phyloP scores from a whole-genome alignment of 2,888 invertebrate genomes.

The Hemaris fuciformis region DNA sequence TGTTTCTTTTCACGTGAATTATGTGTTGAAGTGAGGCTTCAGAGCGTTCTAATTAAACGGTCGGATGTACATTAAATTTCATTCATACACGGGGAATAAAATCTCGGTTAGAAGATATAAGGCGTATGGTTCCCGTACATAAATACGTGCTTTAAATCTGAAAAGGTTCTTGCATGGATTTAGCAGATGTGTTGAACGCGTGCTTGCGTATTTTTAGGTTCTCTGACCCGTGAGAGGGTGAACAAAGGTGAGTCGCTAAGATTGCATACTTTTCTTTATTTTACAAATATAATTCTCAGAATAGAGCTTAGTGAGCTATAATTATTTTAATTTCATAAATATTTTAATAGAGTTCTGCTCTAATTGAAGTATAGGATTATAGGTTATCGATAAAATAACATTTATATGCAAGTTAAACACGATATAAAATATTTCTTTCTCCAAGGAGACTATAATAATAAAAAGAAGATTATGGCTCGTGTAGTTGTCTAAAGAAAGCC shows the following conservation, averaged over 20 bases:
- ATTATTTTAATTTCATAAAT: too few species aligned
- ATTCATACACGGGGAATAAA: constrained; percentile 45
- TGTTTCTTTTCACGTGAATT: constrained; percentile 8
- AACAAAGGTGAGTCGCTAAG: constrained; percentile 6
- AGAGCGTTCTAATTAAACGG: constrained; percentile 58
- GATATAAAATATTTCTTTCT: neutral
- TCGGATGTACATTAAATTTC: constrained; percentile 47
- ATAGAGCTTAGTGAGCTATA: too few species aligned
- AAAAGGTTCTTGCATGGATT: neutral
- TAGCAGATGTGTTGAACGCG: neutral
- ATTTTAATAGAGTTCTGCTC: too few species aligned
- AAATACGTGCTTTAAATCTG: neutral
- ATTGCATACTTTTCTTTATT: neutral
- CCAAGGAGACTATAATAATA: neutral
- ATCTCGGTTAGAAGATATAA: constrained; percentile 25
- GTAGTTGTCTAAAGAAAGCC: neutral
- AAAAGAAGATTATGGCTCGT: neutral
- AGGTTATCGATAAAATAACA: too few species aligned
- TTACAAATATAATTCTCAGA: constrained; percentile 13
- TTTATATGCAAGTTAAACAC: neutral
- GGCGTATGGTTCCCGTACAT: neutral
- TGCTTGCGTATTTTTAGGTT: constrained; percentile 1
- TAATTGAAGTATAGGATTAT: too few species aligned
- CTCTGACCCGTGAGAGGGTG: neutral
- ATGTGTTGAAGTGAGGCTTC: constrained; percentile 38